Evolutionary conservation across 2,888 invertebrate genomes (phyloP).

Genomic region (Scaptomyza polygonia): DNA sequence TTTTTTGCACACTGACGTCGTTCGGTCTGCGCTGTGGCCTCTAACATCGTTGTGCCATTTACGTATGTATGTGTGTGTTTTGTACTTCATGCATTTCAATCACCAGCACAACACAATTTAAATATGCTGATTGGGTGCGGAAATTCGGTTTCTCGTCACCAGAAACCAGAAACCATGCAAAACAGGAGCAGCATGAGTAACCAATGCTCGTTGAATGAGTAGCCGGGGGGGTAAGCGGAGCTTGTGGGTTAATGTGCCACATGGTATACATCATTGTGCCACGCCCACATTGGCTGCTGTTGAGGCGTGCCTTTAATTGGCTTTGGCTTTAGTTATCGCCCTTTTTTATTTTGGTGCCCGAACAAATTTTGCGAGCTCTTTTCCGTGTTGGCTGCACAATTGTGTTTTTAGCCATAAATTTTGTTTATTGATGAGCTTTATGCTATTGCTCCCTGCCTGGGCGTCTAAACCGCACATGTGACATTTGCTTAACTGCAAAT

Average conservation of each 20-base stretch:
- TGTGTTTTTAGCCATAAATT: slow-evolving; percentile 66
- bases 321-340: slow-evolving; percentile 45
- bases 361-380: slow-evolving; percentile 8
- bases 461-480: slow-evolving; percentile 35
- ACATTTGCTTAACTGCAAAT: slow-evolving; percentile 59
- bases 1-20: slow-evolving; percentile 23
- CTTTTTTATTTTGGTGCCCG: slow-evolving; percentile 21
- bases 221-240: no score
- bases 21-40: slow-evolving; percentile 24
- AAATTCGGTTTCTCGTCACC: slow-evolving; percentile 62
- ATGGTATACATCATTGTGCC: slow-evolving; percentile 39
- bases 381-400: slow-evolving; percentile 43
- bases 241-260: slow-evolving; percentile 15
- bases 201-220: no score
- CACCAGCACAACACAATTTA: slow-evolving; percentile 76
- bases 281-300: slow-evolving; percentile 30
- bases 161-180: slow-evolving; percentile 6
- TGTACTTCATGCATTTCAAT: slow-evolving; percentile 74
- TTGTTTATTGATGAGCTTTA: slow-evolving; percentile 67
- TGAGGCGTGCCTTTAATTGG: slow-evolving; percentile 66
- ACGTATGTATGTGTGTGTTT: slow-evolving; percentile 12
- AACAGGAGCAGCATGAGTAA: slow-evolving; percentile 6
- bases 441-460: slow-evolving; percentile 19
- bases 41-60: slow-evolving; percentile 52
- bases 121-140: slow-evolving; percentile 78